Conservation (phyloP, 2,797 vertebrate genomes). For the Ptychobarbus kaznakovi region DNA sequence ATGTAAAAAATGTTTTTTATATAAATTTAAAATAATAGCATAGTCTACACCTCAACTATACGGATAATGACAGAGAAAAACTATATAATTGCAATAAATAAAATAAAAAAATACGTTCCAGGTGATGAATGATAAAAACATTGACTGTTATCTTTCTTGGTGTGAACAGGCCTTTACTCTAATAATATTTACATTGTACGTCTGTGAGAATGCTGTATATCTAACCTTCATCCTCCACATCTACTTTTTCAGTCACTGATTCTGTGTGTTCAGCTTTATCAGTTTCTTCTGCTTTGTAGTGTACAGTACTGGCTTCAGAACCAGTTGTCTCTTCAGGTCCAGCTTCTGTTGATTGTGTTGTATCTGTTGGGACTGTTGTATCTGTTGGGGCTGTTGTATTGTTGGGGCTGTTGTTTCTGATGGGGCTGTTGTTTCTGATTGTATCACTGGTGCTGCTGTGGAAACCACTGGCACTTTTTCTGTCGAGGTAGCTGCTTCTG, state of each 20-base stretch:
- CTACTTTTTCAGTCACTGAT: too few relatives aligned
- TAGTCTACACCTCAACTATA: neutral
- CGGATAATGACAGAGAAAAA: neutral
- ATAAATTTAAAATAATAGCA: neutral
- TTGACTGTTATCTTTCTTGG: neutral
- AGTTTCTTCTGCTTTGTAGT: rapidly evolving
- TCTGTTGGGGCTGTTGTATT: neutral
- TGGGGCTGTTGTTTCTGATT: neutral
- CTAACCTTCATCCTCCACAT: conserved; percentile 55
- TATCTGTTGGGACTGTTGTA: neutral
- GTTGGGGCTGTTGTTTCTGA: neutral
- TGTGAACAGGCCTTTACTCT: neutral
- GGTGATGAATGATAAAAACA: neutral
- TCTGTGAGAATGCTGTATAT: conserved; percentile 1
- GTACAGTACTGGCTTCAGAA: neutral
- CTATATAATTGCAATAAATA: neutral
- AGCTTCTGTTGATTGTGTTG: neutral
- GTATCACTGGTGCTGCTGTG: neutral
- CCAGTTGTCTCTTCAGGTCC: too few relatives aligned
- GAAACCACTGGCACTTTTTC: neutral
- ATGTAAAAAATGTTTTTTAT: neutral
- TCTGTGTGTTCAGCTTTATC: rapidly evolving
- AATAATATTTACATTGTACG: neutral
- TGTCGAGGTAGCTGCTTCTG: neutral
- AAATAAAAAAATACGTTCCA: too few relatives aligned